Conservation (phyloP, 1,140 invertebrate genomes). For the Zaprionus tsacasi region DNA sequence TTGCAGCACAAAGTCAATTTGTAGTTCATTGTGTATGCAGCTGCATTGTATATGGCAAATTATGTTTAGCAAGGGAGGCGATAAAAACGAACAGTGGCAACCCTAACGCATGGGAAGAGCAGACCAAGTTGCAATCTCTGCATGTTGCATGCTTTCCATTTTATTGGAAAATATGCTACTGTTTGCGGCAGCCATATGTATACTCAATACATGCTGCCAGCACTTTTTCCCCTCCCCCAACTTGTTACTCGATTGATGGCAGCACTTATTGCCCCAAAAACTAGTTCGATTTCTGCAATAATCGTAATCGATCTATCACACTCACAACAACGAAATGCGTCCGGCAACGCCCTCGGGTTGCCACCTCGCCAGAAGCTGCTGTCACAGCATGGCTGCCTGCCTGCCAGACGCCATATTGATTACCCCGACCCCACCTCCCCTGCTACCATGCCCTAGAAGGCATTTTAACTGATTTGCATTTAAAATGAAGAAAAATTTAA, state of each 20-base stretch:
- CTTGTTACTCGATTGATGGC: conserved; percentile 1
- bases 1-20: conserved; percentile 45
- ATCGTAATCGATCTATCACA: neutral
- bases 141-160: conserved; percentile 19
- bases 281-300: neutral
- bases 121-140: neutral
- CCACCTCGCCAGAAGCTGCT: neutral
- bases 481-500: conserved; percentile 76
- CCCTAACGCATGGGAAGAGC: neutral
- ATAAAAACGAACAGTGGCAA: neutral
- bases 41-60: conserved; percentile 47
- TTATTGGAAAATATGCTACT: conserved; percentile 36
- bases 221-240: neutral
- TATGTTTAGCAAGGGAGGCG: conserved; percentile 40
- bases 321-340: neutral
- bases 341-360: neutral
- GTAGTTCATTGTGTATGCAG: conserved; percentile 43
- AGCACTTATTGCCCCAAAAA: neutral
- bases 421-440: neutral
- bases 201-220: conserved; percentile 12
- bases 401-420: conserved; percentile 29
- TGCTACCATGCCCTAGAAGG: conserved; percentile 20
- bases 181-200: conserved; percentile 28
- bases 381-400: neutral
- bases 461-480: conserved; percentile 67